Conservation (phyloP, 2,888 invertebrate species). For the Agrochola lota region DNA sequence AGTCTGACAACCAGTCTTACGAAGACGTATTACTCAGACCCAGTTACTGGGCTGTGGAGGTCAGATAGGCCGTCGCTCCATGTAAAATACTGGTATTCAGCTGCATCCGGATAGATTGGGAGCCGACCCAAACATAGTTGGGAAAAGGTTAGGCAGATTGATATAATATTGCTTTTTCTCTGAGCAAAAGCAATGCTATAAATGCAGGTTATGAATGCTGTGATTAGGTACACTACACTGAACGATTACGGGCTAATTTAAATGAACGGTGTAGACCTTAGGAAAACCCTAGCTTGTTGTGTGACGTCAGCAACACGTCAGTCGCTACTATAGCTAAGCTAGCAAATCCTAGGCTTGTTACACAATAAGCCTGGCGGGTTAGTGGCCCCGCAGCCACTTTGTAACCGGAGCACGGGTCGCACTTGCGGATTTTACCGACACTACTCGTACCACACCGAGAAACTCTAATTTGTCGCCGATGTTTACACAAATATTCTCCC, state of each 20-base stretch:
- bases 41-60: no score
- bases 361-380: conserved; percentile 64
- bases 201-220: no score
- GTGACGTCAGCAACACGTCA: conserved; percentile 38
- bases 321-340: conserved; percentile 23
- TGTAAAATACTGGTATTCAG: no score
- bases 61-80: no score
- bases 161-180: not conserved
- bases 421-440: conserved; percentile 72
- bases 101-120: no score
- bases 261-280: not conserved
- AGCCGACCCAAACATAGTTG: no score
- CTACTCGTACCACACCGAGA: conserved; percentile 60
- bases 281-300: conserved; percentile 12
- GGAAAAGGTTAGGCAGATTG: no score
- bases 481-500: conserved; percentile 66
- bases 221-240: not conserved
- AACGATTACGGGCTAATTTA: not conserved
- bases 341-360: conserved; percentile 48
- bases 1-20: no score
- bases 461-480: conserved; percentile 71
- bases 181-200: not conserved
- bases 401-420: conserved; percentile 71
- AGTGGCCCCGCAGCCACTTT: conserved; percentile 69
- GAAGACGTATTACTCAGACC: no score